A percentile compares a stretch with the other conserved stretches of the same genome.
These are phyloP conservation scores for Pogonus chalceus DNA, from an alignment of 1,140 invertebrate species.

Conservation along the genomic window DNA sequence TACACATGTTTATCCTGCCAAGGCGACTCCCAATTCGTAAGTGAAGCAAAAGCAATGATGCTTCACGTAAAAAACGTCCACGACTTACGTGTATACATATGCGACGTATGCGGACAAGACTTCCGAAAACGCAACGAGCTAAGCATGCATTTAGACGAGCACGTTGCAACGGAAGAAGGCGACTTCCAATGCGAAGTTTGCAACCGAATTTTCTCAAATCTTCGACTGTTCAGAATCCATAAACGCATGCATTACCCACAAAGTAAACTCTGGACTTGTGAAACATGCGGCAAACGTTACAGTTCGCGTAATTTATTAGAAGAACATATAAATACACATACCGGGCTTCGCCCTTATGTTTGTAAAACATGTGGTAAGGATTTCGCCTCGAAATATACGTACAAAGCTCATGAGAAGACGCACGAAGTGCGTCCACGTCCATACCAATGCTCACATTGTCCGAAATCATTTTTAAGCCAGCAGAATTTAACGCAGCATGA, in stretches of 20 bases:
- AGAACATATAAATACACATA: conserved; percentile 63
- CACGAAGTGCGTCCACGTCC: conserved; percentile 57
- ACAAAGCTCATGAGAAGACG: conserved; percentile 63
- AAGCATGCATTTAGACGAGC: conserved; percentile 52
- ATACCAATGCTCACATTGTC: conserved; percentile 54
- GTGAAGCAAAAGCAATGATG: conserved; percentile 48
- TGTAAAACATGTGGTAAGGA: conserved; percentile 57
- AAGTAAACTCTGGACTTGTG: conserved; percentile 52
- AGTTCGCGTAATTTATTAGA: conserved; percentile 54
- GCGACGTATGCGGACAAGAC: conserved; percentile 56
- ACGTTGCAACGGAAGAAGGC: conserved; percentile 46
- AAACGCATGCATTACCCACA: conserved; percentile 51
- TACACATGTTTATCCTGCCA: conserved; percentile 52
- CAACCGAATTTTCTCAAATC: conserved; percentile 50
- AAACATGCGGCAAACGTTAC: conserved; percentile 52
- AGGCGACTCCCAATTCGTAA: conserved; percentile 35
- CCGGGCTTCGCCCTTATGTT: conserved; percentile 52
- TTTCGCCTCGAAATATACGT: conserved; percentile 69
- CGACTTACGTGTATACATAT: conserved; percentile 54
- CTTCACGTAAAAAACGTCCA: conserved; percentile 50
- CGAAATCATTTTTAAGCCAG: conserved; percentile 62
- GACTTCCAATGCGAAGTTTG: conserved; percentile 57
- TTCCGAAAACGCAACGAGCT: conserved; percentile 52
- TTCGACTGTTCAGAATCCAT: conserved; percentile 50
- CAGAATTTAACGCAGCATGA: conserved; percentile 66